phyloP scores from a whole-genome alignment of 2,888 invertebrate genomes.

The Bruchidius siliquastri region DNA sequence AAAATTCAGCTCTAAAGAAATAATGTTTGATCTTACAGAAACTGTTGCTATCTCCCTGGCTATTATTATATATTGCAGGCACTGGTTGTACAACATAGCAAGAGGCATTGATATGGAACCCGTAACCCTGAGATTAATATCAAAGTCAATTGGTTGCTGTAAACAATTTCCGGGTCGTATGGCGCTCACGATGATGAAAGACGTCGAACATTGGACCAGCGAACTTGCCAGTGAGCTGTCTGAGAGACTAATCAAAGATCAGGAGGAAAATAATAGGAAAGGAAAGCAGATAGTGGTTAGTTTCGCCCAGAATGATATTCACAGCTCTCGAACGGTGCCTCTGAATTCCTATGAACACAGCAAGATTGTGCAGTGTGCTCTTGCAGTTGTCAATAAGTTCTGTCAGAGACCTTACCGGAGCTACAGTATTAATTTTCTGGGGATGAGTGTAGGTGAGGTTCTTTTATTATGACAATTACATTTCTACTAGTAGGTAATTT shows the following conservation, averaged over 20 bases:
- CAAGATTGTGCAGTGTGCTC: slow-evolving; percentile 60
- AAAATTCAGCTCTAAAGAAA: too few species aligned
- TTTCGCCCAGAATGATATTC: slow-evolving; percentile 57
- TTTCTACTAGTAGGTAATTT: too few species aligned
- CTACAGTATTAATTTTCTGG: slow-evolving; percentile 61
- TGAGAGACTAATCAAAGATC: slow-evolving; percentile 77
- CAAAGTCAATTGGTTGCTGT: slow-evolving; percentile 93
- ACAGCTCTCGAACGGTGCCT: slow-evolving; percentile 61
- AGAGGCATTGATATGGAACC: slow-evolving; percentile 84
- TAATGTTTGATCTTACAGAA: too few species aligned
- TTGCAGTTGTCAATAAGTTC: slow-evolving; percentile 61
- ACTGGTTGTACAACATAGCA: slow-evolving; percentile 81
- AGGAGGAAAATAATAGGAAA: slow-evolving; percentile 72
- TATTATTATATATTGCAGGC: slow-evolving; percentile 46
- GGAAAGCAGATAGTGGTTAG: slow-evolving; percentile 77
- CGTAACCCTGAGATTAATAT: slow-evolving; percentile 75
- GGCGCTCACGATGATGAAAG: slow-evolving; percentile 62
- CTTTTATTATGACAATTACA: too few species aligned
- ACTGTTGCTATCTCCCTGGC: too few species aligned
- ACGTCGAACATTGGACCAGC: slow-evolving; percentile 73
- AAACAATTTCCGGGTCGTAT: slow-evolving; percentile 86
- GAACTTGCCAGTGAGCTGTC: slow-evolving; percentile 78
- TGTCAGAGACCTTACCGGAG: slow-evolving; percentile 37
- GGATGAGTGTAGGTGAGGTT: slow-evolving; percentile 62
- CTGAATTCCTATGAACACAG: slow-evolving; percentile 62